Base-by-base conservation (phyloP, 1,140 invertebrate genomes). In the Ectropis grisescens region DNA sequence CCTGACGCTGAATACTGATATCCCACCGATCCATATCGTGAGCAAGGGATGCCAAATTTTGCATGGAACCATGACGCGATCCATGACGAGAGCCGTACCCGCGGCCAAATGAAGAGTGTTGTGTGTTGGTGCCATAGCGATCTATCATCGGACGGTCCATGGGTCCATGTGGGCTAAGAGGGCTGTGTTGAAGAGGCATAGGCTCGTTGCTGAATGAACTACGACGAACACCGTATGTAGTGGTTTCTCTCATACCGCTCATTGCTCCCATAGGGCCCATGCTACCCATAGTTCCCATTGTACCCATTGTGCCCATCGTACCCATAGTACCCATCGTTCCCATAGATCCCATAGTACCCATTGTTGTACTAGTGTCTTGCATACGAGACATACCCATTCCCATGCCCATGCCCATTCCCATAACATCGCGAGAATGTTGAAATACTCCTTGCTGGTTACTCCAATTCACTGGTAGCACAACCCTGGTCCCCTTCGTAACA, bases 401-500 rank as follows among this genome's bases (percentile, higher is more conserved):
- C 50, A 69, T 52, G 6, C 69, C 69, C 56, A 69, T 57, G 1
- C 69, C 67, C 41, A 60, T 58, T 10, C 68, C 70, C 47, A 70
- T 64, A 40, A 74, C 65, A 37, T 82, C 80, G 32, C 80, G 74
- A 22, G 75, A 67, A 43, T 79, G 76, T 37, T 71, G 80, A 33
- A 78, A 60, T n/a, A 60, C 51, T 19, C 58, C 67, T 50, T 67
- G 79, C 34, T 82, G 84, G 1, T 59, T 69, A 27, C 65, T 80
- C 42, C 70, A 83, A 35, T 82, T 81, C 0, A 90, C 76, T 9
- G 85, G 83, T 6, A 89, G 51, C 30, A 89, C 84, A 2, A 86
- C 84, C 37, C 85, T 69, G 8, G 89, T 90, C 14, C 87, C 88
- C 68, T 88, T 89, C 0, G 86, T 84, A 1, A 88, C 82, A 33